Conservation (phyloP, 2,797 vertebrate species). For the Novumbra hubbsi region DNA sequence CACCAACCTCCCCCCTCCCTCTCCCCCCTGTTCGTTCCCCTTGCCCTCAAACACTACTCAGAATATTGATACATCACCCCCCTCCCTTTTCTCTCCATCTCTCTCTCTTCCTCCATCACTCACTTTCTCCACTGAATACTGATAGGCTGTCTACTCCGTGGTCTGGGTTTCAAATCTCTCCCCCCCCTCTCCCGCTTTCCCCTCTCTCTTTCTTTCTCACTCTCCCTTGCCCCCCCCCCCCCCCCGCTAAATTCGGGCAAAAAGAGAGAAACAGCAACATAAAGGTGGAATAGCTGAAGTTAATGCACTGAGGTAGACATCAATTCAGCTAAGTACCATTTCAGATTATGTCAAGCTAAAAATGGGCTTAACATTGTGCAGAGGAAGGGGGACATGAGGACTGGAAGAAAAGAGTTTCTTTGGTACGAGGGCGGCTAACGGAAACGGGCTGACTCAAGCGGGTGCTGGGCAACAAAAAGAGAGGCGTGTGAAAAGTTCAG, state of each 20-base stretch:
- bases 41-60: constrained; percentile 85
- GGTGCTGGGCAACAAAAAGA: constrained; percentile 60
- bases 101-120: constrained; percentile 77
- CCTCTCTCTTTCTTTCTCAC: neutral
- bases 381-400: constrained; percentile 30
- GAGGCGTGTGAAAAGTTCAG: constrained; percentile 74
- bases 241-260: constrained; percentile 30
- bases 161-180: constrained; percentile 80
- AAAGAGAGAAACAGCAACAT: constrained; percentile 58
- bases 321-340: constrained; percentile 81
- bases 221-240: neutral
- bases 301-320: constrained; percentile 78
- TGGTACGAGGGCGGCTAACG: constrained; percentile 55
- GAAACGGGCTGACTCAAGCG: constrained; percentile 61
- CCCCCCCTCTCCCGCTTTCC: constrained; percentile 40
- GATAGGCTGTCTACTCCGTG: constrained; percentile 83
- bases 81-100: constrained; percentile 30
- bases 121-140: constrained; percentile 85
- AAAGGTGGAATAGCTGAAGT: constrained; percentile 75
- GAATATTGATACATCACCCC: constrained; percentile 85
- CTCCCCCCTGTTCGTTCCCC: constrained; percentile 76
- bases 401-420: constrained; percentile 34
- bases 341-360: constrained; percentile 78
- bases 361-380: constrained; percentile 69
- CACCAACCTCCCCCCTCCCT: constrained; percentile 32